phyloP scores from a whole-genome alignment of 2,113 vertebrate species.

The Epinephelus moara region DNA sequence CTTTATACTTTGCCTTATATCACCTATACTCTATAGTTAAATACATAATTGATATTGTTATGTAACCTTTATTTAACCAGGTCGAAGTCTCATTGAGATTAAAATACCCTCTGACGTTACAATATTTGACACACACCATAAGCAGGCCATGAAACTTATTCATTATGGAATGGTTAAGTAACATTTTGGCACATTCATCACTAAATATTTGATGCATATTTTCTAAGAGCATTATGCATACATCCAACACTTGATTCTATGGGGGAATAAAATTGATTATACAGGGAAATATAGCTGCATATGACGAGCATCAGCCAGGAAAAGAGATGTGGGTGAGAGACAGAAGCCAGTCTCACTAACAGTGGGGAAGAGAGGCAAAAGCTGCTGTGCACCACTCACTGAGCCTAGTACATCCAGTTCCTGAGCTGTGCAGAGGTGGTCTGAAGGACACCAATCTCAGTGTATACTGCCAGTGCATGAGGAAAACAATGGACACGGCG shows the following conservation, averaged over 20 bases:
- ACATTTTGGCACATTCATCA: neutral
- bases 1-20: neutral
- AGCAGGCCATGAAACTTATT: neutral
- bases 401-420: constrained; percentile 58
- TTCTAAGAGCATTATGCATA: neutral
- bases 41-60: neutral
- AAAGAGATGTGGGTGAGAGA: constrained; percentile 5
- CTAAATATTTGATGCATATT: neutral
- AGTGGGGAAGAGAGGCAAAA: neutral
- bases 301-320: neutral
- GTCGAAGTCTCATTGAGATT: neutral
- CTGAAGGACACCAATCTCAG: constrained; percentile 67
- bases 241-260: neutral
- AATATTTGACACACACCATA: neutral
- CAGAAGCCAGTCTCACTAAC: constrained; percentile 8
- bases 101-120: neutral
- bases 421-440: constrained; percentile 69
- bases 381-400: constrained; percentile 20
- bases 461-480: constrained; percentile 1
- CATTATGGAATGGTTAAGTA: neutral
- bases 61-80: constrained; percentile 12
- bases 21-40: neutral
- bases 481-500: constrained; percentile 50
- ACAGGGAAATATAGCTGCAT: neutral
- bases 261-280: neutral